phyloP scores from a whole-genome alignment of 1,140 invertebrate genomes.

The Leptopilina boulardi region DNA sequence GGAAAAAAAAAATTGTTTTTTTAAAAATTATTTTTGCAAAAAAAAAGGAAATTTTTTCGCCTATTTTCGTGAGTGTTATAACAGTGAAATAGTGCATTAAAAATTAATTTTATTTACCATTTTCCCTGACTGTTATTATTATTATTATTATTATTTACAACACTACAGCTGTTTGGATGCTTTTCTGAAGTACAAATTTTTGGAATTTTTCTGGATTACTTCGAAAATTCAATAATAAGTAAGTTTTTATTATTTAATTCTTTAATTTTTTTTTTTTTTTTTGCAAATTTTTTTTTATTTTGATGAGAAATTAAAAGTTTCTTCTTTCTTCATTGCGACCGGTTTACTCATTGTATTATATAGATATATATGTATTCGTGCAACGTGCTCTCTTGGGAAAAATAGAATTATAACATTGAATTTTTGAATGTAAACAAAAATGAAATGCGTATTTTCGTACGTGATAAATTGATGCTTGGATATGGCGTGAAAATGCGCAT shows the following conservation, averaged over 20 bases:
- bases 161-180: background rate
- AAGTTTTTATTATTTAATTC: background rate
- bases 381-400: no score
- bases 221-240: background rate
- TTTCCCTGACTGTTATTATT: no score
- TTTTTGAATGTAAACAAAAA: background rate
- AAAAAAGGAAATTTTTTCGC: background rate
- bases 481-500: constrained; percentile 22
- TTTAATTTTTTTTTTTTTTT: background rate
- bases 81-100: no score
- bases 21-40: background rate
- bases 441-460: background rate
- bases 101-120: background rate
- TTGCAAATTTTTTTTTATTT: background rate
- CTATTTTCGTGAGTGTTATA: background rate
- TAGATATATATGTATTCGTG: no score
- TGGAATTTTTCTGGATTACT: background rate
- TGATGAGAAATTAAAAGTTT: background rate
- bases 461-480: constrained; percentile 4
- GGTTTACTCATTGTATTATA: no score
- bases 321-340: no score
- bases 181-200: background rate
- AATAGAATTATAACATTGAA: no score
- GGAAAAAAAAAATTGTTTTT: background rate
- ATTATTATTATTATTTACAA: background rate